Base-by-base conservation (phyloP, 2,113 vertebrate species). In the Redunca redunca region DNA sequence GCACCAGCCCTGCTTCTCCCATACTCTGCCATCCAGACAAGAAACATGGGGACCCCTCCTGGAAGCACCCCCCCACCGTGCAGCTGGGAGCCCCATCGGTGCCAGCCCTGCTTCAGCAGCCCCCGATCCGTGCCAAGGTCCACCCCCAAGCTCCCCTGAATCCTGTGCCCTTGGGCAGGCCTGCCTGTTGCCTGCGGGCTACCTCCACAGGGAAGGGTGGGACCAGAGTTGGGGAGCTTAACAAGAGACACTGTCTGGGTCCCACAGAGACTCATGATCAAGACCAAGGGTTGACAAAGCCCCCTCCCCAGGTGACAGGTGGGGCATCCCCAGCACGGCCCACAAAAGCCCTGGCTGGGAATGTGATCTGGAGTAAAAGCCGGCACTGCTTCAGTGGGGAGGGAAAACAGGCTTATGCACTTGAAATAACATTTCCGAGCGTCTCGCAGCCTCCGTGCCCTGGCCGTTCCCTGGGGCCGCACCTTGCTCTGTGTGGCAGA, bases 401-500 rank as follows among this genome's bases (percentile, higher is more conserved):
- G 6, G n/a, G 26, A n/a, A 57, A 2, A 53, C 0, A 19, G 12
- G 64, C 62, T 43, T 2, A 28, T 0, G n/a, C 23, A 8, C 19
- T 5, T 14, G 25, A 30, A 64, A 28, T 2, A 13, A 5, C 2
- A 23, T 14, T 17, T 7, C 91, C 12, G 0, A n/a, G 40, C 33
- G 0, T 2, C 46, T 21, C 1, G 14, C 40, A 15, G 62, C 26
- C 26, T n/a, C 4, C 17, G 5, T 28, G 36, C 10, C 88, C 67
- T 17, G 1, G 43, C 23, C 5, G 25, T 5, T 4, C 52, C 46
- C 50, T 13, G 0, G 33, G 74, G 14, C 98, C 98, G 55, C 92
- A 99, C 99, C 99, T 99, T 99, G 99, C 99, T 99, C 99, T 99
- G 99, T 94, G 99, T 99, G 98, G 99, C 99, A 0, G 99, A 99